Evolutionary conservation across 2,797 vertebrate genomes (phyloP).

Genomic region (Odontamblyopus lacepedii): DNA sequence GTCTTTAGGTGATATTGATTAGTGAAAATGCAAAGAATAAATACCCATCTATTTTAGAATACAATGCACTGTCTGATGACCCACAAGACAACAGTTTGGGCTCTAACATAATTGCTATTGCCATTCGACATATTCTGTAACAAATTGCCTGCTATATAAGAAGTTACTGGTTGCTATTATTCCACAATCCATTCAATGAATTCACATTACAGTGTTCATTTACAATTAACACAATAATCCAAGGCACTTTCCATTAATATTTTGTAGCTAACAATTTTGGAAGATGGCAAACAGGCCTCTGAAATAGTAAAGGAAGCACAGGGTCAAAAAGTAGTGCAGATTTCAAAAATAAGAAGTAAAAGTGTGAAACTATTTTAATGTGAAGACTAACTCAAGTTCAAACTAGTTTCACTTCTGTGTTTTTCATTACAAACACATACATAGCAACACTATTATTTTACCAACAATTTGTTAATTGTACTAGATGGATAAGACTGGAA

Average conservation of each 20-base stretch:
- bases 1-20: too few relatives aligned
- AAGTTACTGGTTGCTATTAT: neutral
- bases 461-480: neutral
- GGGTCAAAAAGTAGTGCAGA: neutral
- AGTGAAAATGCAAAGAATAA: too few relatives aligned
- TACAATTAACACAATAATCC: too few relatives aligned
- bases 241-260: too few relatives aligned
- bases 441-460: neutral
- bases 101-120: too few relatives aligned
- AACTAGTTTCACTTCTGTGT: neutral
- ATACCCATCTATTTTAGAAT: too few relatives aligned
- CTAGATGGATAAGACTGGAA: neutral
- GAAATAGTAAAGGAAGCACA: constrained; percentile 1
- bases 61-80: too few relatives aligned
- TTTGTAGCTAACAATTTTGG: neutral
- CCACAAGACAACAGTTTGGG: too few relatives aligned
- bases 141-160: neutral
- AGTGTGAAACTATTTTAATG: neutral
- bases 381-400: neutral
- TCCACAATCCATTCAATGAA: neutral
- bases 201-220: too few relatives aligned
- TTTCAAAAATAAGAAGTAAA: neutral
- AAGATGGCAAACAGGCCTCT: neutral
- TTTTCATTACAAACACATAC: neutral
- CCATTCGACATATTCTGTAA: neutral